Evolutionary conservation across 1,140 invertebrate genomes (phyloP), one percentile per base, ranked within the genome.

Genomic region (Chionoecetes opilio): DNA sequence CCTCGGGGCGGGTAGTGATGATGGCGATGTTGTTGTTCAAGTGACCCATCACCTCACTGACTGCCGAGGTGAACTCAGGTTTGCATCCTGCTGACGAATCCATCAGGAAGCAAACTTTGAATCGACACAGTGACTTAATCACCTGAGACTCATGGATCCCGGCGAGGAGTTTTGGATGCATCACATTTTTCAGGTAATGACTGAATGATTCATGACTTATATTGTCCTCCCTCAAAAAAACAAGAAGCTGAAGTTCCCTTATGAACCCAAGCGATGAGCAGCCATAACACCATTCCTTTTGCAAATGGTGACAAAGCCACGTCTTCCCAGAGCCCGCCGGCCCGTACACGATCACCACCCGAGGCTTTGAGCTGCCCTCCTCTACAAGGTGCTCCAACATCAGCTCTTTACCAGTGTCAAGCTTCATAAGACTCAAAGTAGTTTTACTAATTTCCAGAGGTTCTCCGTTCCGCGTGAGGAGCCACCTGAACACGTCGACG

Each of bases 301-400:
- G 82, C 0, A 96, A 6, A 82, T 94, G 91, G 29, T 94, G 93
- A 37, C 63, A 82, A n/a, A 96, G 31, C n/a, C 91, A 82, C 17
- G 93, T 94, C 91, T 96, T 96, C 0, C 95, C 95, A 41, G 95
- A 94, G 21, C 94, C 96, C 41, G 91, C 32, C 3, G 94, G 94
- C 8, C 92, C 96, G 41, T 86, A 91, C 5, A 95, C 63, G 8
- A 93, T 32, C 5, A 93, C 86, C 32, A 89, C 87, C 35, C 41
- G 87, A 14, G 93, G 93, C 53, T 82, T n/a, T 37, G 29, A 63
- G 11, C 34, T 75, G 17, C 32, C 32, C 46, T 17, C 0, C 21
- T 75, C 63, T 21, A 94, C 32, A 17, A 94, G 46, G 14, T 89
- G 5, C 29, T 94, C 87, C 11, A 82, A n/a, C 8, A n/a, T 90